These are phyloP conservation scores for Antrozous pallidus DNA, from an alignment of 2,797 vertebrate genomes.

Conservation along the genomic window DNA sequence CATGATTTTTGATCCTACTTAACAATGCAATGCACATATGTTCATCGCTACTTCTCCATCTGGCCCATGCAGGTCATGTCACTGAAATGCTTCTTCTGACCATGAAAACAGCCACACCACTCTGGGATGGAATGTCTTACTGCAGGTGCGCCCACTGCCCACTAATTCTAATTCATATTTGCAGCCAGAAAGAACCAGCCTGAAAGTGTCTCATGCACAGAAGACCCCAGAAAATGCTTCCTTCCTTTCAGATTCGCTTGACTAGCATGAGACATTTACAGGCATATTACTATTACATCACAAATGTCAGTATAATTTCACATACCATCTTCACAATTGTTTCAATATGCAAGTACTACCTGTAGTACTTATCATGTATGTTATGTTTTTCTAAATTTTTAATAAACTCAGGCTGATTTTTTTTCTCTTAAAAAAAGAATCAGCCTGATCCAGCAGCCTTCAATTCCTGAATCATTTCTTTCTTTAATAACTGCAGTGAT, in stretches of 20 bases:
- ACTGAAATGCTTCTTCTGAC: not conserved
- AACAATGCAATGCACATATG: not conserved
- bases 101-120: not conserved
- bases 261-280: not conserved
- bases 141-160: not conserved
- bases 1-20: not conserved
- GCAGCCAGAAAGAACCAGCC: not conserved
- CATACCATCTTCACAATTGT: not conserved
- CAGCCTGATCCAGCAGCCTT: not conserved
- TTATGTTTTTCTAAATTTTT: not conserved
- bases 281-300: not conserved
- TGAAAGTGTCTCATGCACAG: not conserved
- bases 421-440: not conserved
- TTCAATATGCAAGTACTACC: not conserved
- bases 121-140: not conserved
- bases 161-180: not conserved
- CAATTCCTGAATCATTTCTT: not conserved
- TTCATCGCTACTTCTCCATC: not conserved
- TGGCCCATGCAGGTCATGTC: not conserved
- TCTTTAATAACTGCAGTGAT: not conserved
- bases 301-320: slow-evolving; percentile 1
- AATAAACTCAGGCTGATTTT: not conserved
- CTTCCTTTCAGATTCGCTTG: not conserved
- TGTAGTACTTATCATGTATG: not conserved
- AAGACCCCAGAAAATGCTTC: not conserved